Conservation (phyloP, 2,888 invertebrate species). For the Tipula lateralis region DNA sequence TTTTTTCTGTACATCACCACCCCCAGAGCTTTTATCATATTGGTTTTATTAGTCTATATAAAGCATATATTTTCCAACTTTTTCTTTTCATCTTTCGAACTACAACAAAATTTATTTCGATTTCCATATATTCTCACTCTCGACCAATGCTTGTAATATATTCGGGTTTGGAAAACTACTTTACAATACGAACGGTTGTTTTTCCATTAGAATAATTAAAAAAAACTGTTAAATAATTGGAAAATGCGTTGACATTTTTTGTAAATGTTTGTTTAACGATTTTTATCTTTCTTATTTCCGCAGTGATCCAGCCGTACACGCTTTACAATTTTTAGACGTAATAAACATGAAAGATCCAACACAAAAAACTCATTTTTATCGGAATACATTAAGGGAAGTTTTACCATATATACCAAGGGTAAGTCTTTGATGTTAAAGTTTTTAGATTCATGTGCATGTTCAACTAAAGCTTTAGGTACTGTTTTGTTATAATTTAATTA, state of each 20-base stretch:
- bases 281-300: slow-evolving; percentile 36
- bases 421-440: slow-evolving; percentile 41
- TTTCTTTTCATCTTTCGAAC: neutral
- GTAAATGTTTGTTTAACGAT: neutral
- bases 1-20: neutral
- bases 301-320: slow-evolving; percentile 87
- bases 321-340: slow-evolving; percentile 88
- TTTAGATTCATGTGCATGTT: neutral
- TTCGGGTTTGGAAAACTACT: neutral
- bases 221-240: neutral
- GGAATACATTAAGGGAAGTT: slow-evolving; percentile 77
- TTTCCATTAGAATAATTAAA: neutral
- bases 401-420: slow-evolving; percentile 87
- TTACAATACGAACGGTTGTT: neutral
- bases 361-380: slow-evolving; percentile 85
- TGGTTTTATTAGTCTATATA: neutral
- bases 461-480: slow-evolving; percentile 34
- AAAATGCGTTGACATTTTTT: neutral
- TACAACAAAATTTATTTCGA: neutral
- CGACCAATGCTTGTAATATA: neutral
- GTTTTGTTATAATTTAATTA: neutral
- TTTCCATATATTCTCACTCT: neutral
- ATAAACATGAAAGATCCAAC: slow-evolving; percentile 87
- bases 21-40: neutral
- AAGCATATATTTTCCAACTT: neutral